These are phyloP conservation scores for Torymus aiolomorphi DNA, from an alignment of 2,888 invertebrate genomes.

Conservation along the genomic window DNA sequence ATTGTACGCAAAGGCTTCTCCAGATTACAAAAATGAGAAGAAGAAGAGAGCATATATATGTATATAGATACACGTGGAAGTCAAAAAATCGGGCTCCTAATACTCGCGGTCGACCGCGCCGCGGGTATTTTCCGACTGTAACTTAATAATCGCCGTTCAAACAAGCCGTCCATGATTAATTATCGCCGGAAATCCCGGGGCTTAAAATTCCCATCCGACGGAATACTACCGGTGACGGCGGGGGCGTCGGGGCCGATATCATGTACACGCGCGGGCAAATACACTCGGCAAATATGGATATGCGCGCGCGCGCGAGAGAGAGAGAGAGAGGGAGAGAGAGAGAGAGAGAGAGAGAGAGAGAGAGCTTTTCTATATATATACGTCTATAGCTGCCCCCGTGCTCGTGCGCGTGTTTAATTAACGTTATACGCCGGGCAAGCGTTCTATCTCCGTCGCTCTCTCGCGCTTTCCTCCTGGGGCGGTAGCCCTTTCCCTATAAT, in stretches of 20 bases:
- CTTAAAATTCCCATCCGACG: conserved; percentile 65
- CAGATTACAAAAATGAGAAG: not conserved
- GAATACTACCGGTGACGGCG: conserved; percentile 11
- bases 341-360: not conserved
- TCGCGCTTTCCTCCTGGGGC: not conserved
- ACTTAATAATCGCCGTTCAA: conserved; percentile 68
- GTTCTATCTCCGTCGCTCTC: conserved; percentile 5
- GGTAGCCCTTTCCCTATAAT: conserved; percentile 26
- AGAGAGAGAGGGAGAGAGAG: no score
- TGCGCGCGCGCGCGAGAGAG: conserved; percentile 19
- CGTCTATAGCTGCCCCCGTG: not conserved
- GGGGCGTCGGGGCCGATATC: conserved; percentile 5
- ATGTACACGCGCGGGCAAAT: conserved; percentile 64
- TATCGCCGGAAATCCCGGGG: conserved; percentile 69
- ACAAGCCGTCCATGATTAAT: conserved; percentile 69
- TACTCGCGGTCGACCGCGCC: not conserved
- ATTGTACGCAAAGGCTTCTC: no score
- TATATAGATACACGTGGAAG: no score
- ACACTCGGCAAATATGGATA: conserved; percentile 68
- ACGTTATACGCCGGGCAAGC: conserved; percentile 45
- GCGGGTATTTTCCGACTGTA: conserved; percentile 56
- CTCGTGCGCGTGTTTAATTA: conserved; percentile 56
- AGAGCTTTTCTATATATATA: conserved; percentile 54
- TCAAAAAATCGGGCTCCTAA: not conserved
- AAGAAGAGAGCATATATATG: no score